Evolutionary conservation across 2,797 vertebrate genomes (phyloP), one percentile per base, ranked within the genome.

Genomic region (Rhinella marina): DNA sequence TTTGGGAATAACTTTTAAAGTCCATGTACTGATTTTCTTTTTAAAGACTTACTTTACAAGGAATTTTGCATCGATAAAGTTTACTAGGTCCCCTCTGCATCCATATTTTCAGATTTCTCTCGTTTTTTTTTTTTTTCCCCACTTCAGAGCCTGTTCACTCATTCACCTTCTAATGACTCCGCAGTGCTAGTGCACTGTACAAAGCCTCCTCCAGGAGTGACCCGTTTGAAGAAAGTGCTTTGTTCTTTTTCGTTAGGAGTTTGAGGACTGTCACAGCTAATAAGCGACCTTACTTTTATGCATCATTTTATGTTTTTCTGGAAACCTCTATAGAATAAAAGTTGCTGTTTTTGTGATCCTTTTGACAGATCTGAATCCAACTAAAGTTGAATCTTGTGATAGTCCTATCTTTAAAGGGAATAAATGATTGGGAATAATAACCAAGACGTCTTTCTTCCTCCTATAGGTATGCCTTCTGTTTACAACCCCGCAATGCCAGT

Each of bases 401-500:
- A 23, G 16, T 12, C 21, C 10, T 59, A 32, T 32, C 25, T 59
- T 59, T 80, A 48, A 81, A 64, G 79, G 16, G 10, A 13, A 23
- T 81, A 48, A n/a, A n/a, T 32, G 0, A 19, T 25, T 4, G 16
- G 21, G 10, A 41, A 2, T 64, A 32, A n/a, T 66, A 52, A 64
- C 21, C 41, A 23, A 81, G 32, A 25, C 48, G n/a, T 62, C 29
- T 48, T 81, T 81, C 21, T 50, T n/a, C 21, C 48, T 41, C 62
- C 23, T 86, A 7, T 88, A 99, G 98, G 97, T 14, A 95, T 99
- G 91, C 97, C 97, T 9, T 92, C 97, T 0, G 96, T 98, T 76
- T 99, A 98, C 89, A 97, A 97, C 92, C 96, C 98, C 9, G 96
- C 97, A 70, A 95, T 98, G 96, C 95, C 98, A 57, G 97, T 98